Conservation (phyloP, 2,797 vertebrate genomes). For the Loriculus beryllinus region DNA sequence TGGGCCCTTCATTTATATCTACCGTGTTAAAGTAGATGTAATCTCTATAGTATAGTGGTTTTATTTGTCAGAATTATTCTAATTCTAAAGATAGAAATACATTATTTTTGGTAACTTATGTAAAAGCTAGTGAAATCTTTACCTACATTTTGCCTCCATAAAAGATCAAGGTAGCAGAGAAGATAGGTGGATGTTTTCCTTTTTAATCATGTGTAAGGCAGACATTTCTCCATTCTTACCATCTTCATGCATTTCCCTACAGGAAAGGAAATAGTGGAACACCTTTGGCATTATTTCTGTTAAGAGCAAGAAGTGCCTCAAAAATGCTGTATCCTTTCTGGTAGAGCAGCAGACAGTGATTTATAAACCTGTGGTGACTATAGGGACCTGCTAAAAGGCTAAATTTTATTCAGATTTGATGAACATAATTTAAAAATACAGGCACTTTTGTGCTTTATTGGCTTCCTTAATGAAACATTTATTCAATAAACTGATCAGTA, state of each 20-base stretch:
- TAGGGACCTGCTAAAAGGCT: not conserved
- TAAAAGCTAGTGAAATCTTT: not conserved
- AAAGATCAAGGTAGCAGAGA: not conserved
- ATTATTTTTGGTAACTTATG: not conserved
- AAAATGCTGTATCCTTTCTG: not conserved
- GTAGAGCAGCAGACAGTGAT: not conserved
- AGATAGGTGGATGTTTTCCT: not conserved
- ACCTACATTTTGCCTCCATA: not conserved
- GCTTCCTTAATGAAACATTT: conserved; percentile 18
- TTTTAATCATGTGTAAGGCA: not conserved
- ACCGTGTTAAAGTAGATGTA: not conserved
- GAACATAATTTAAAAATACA: not conserved
- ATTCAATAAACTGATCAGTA: conserved; percentile 17
- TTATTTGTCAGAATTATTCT: not conserved
- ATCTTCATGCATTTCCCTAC: not conserved
- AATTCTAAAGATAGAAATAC: not conserved
- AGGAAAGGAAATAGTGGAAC: not conserved
- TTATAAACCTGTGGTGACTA: not conserved
- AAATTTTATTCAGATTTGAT: not conserved
- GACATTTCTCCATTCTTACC: not conserved
- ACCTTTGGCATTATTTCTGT: not conserved
- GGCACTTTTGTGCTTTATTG: not conserved
- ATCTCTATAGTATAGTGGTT: not conserved
- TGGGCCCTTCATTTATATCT: not conserved
- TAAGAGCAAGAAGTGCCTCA: not conserved